phyloP scores from a whole-genome alignment of 2,113 vertebrate species.

The Condylura cristata region DNA sequence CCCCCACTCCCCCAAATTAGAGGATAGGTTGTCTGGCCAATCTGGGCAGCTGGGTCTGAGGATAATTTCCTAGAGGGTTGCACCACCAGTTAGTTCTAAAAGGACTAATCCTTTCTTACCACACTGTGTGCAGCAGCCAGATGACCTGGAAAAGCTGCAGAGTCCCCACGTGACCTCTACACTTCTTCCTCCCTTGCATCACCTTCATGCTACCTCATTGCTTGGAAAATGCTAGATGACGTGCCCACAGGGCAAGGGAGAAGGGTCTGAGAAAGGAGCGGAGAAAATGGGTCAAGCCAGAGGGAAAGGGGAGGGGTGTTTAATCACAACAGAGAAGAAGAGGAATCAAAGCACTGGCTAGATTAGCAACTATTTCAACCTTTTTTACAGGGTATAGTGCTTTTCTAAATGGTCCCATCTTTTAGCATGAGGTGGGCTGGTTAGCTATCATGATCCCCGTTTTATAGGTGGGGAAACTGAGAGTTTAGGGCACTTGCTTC shows the following conservation, averaged over 20 bases:
- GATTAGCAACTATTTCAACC: not conserved
- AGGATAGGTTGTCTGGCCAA: slow-evolving; percentile 59
- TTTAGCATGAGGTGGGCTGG: not conserved
- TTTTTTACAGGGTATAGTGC: too few species aligned
- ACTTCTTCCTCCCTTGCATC: not conserved
- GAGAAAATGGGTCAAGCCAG: not conserved
- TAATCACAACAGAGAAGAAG: not conserved
- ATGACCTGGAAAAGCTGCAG: slow-evolving; percentile 53
- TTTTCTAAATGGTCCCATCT: not conserved
- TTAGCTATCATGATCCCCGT: not conserved
- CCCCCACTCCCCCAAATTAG: not conserved
- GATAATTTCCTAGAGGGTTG: slow-evolving; percentile 14
- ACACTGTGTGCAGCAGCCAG: not conserved
- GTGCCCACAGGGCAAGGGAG: not conserved
- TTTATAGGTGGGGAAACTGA: not conserved
- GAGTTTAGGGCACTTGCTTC: not conserved
- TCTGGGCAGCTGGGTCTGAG: not conserved
- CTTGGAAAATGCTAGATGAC: not conserved
- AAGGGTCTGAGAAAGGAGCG: not conserved
- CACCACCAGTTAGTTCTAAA: slow-evolving; percentile 54
- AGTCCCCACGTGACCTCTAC: not conserved
- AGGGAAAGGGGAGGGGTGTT: not conserved
- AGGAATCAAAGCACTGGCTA: not conserved
- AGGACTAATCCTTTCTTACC: not conserved
- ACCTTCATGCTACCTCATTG: not conserved